Percentiles rank a stretch among this genome's conserved stretches.
Evolutionary conservation across 2,113 vertebrate genomes (phyloP).

Genomic region (Myotis davidii): DNA sequence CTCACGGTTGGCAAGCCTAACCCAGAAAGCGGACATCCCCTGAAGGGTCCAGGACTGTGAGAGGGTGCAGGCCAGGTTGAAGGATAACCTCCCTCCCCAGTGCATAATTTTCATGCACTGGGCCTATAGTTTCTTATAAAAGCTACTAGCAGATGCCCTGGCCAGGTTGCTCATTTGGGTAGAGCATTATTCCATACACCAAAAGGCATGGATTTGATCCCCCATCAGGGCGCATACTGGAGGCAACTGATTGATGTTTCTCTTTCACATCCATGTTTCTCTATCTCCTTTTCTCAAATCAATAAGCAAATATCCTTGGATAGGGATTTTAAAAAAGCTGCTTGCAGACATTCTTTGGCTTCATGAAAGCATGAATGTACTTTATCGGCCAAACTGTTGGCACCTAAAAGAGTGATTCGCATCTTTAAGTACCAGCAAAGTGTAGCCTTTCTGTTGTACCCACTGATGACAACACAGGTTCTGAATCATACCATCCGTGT

Average conservation of each 20-base stretch:
- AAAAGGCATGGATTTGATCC: neutral
- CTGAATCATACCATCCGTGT: too few species aligned
- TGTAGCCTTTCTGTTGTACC: neutral
- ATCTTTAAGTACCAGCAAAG: neutral
- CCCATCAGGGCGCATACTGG: accelerated
- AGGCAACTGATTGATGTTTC: neutral
- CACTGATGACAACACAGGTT: too few species aligned
- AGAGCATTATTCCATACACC: neutral
- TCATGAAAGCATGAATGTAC: neutral
- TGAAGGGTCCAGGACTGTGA: too few species aligned
- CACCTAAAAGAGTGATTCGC: neutral
- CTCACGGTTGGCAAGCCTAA: too few species aligned
- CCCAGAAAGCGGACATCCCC: too few species aligned
- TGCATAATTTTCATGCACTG: too few species aligned
- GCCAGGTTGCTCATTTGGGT: neutral
- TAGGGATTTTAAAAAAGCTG: neutral
- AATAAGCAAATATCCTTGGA: neutral
- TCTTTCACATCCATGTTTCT: neutral
- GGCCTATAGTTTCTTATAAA: neutral
- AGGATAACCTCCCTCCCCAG: too few species aligned
- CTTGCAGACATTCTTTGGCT: neutral
- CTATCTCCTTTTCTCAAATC: neutral
- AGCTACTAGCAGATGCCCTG: neutral
- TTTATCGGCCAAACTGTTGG: neutral
- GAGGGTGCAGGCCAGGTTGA: too few species aligned